Evolutionary conservation across 2,113 vertebrate species (phyloP), one percentile per base, ranked within the genome.

Genomic region (Okapia johnstoni): DNA sequence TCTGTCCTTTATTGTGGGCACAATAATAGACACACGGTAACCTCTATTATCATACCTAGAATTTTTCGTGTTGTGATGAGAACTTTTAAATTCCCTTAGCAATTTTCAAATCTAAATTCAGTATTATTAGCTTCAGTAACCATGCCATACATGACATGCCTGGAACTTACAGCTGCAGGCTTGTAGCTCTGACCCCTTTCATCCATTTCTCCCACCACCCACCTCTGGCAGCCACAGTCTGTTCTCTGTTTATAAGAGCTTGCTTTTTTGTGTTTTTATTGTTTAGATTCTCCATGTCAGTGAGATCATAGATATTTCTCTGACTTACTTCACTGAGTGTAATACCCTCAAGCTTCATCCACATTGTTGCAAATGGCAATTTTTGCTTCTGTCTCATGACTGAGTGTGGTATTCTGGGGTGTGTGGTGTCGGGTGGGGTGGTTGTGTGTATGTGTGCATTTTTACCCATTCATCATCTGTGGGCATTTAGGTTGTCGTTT

Each of bases 61-160:
- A 6, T 26, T 21, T n/a, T 85, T 54, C 36, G 70, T 36, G 66
- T 76, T 36, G 28, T 40, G 43, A 36, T 16, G 92, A 23, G n/a
- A 43, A 63, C 19, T 33, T 33, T 26, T 25, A 52, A 61, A 21
- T 9, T 87, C 50, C 48, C 52, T 36, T 16, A 33, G 66, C 30
- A 17, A 43, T 28, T 87, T 87, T 17, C 14, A 61, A 50, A 61
- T 33, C 1, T 16, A 43, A 77, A 1, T 15, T 40, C 19, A 15
- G 7, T 48, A 19, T 26, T 11, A 33, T 8, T 8, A 26, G 36
- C 66, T 76, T 5, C 0, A 73, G 52, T 85, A 23, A 28, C 50
- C 9, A 0, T 57, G 50, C 21, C n/a, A 5, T 85, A 4, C 1
- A 5, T 57, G 46, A 26, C 2, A 1, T 10, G 7, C 50, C 54